Evolutionary conservation across 1,140 invertebrate species (phyloP).

Genomic region (Trachymyrmex septentrionalis): DNA sequence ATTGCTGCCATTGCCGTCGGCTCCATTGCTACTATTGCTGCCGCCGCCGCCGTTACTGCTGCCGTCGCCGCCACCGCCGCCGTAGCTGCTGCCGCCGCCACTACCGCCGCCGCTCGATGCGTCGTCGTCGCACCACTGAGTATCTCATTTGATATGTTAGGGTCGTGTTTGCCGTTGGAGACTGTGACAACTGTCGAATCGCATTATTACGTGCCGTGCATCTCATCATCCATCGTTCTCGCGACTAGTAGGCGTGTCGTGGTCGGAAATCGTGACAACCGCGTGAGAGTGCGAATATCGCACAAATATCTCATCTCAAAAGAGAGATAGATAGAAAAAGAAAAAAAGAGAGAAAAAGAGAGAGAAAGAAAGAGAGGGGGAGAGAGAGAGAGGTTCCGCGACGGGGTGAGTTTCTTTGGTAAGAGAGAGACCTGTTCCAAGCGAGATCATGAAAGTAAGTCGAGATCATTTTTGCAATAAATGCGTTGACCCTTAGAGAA

Average conservation of each 20-base stretch:
- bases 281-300: not conserved
- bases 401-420: conserved; percentile 15
- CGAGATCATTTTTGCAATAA: not conserved
- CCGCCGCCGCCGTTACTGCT: not conserved
- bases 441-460: not conserved
- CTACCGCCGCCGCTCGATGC: not conserved
- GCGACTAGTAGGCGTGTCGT: conserved; percentile 33
- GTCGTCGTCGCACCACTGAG: not conserved
- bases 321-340: not conserved
- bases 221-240: conserved; percentile 1
- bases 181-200: conserved; percentile 19
- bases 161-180: conserved; percentile 4
- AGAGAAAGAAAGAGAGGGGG: too few relatives aligned
- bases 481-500: not conserved
- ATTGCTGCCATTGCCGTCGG: too few relatives aligned
- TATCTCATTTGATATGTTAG: conserved; percentile 45
- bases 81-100: not conserved
- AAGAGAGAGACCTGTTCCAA: not conserved
- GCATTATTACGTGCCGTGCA: conserved; percentile 7
- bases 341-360: not conserved
- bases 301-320: not conserved
- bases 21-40: too few relatives aligned
- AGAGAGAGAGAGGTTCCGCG: not conserved
- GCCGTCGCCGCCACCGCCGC: too few relatives aligned
- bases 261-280: too few relatives aligned